Evolutionary conservation across 2,113 vertebrate species (phyloP), one percentile per base, ranked within the genome.

Genomic region (Oncorhynchus keta): DNA sequence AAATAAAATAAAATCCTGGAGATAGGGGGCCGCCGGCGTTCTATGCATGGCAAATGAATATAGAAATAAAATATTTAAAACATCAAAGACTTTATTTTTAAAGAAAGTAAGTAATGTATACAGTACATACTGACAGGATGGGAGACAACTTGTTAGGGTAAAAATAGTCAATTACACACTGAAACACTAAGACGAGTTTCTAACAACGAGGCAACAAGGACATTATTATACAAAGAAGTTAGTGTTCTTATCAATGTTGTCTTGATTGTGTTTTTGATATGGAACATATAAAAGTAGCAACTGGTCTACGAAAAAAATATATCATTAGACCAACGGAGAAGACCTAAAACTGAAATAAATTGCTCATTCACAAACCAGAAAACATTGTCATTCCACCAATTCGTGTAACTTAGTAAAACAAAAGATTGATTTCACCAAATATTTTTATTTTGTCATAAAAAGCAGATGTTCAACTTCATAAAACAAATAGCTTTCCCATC

Each of bases 1-100:
- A 76, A 87, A 86, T 74, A 75, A 86, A 87, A 81, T 81, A 76
- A 72, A 83, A 74, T 65, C 61, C n/a, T 1, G 45, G 78, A 85
- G 62, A 83, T 81, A 67, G 48, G 35, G 32, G 39, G 66, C 28
- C 57, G 77, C 16, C 22, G 70, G 35, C 79, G 80, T 82, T 82
- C 73, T 55, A 79, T 68, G 72, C 75, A 80, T 68, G 61, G 75
- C 16, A 87, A 88, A 84, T 79, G 13, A 85, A 85, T 76, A 76
- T 76, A 80, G 86, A 79, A 86, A 87, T 77, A 86, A 86, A 83
- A 85, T 68, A 84, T 84, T 77, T 72, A 62, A 22, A 22, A 82
- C 77, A 88, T 82, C 82, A 85, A 88, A 87, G 71, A 79, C 71
- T 49, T 73, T 73, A 14, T 64, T 80, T 70, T 28, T 65, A 14